Evolutionary conservation across 2,888 invertebrate genomes (phyloP).

Genomic region (Eugnorisma glareosa): DNA sequence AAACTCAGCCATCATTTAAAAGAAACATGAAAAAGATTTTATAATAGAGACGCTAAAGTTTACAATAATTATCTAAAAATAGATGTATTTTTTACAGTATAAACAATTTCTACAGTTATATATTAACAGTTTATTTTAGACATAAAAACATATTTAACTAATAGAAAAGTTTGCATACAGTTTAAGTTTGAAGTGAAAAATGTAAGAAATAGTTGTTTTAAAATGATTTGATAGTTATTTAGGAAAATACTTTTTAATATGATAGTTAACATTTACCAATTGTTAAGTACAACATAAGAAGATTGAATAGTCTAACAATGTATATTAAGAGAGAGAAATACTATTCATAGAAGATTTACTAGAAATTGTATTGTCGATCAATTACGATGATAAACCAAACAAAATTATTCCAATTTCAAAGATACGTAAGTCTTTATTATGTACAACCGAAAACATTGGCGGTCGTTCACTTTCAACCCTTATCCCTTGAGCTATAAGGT

Average conservation of each 20-base stretch:
- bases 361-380: not conserved
- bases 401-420: not conserved
- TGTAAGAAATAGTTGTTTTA: conserved; percentile 1
- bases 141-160: not conserved
- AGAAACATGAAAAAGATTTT: conserved; percentile 19
- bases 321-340: not conserved
- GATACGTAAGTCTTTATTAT: not conserved
- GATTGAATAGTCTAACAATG: not conserved
- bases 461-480: not conserved
- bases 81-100: conserved; percentile 32
- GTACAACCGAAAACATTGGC: not conserved
- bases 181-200: conserved; percentile 12
- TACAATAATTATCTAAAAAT: conserved; percentile 23
- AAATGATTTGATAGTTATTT: conserved; percentile 10
- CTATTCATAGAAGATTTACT: not conserved
- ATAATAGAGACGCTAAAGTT: conserved; percentile 10
- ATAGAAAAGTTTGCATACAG: conserved; percentile 8
- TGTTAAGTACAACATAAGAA: conserved; percentile 15
- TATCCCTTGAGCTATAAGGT: not conserved
- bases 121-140: not conserved
- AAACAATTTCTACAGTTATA: conserved; percentile 36
- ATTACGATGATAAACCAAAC: conserved; percentile 23
- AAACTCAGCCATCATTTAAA: conserved; percentile 32
- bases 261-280: conserved; percentile 10
- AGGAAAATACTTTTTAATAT: not conserved